Evolutionary conservation across 2,888 invertebrate species (phyloP).

Genomic region (Scaptodrosophila latifasciaeformis): DNA sequence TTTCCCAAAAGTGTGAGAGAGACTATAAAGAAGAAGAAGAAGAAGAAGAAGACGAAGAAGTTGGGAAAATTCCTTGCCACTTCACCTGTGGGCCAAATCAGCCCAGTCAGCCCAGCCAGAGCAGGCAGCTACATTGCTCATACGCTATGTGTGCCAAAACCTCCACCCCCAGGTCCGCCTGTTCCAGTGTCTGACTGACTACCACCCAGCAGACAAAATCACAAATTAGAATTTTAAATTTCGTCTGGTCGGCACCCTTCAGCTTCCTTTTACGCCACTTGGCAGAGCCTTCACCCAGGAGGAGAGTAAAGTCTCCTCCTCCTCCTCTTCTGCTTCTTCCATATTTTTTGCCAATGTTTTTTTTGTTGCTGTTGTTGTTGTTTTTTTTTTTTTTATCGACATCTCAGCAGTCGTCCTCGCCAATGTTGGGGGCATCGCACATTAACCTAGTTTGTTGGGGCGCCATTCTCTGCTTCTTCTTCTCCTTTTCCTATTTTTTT

Average conservation of each 20-base stretch:
- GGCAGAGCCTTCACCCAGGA: not conserved
- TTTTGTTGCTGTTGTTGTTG: conserved; percentile 20
- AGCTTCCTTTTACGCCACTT: conserved; percentile 2
- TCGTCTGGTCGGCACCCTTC: conserved; percentile 1
- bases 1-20: no score
- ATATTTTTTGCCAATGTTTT: no score
- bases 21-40: conserved; percentile 6
- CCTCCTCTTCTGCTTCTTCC: not conserved
- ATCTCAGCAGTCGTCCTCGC: conserved; percentile 8
- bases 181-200: not conserved
- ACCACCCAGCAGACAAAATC: not conserved
- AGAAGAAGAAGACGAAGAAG: not conserved
- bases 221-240: conserved; percentile 66
- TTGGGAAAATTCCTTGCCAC: no score
- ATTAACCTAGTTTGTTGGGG: conserved; percentile 60
- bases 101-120: no score
- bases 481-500: no score
- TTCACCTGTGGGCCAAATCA: no score
- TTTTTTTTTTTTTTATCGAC: conserved; percentile 54
- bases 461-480: conserved; percentile 31
- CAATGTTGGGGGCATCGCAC: conserved; percentile 32
- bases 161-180: conserved; percentile 15
- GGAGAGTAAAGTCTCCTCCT: not conserved
- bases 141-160: conserved; percentile 11
- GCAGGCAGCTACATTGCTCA: conserved; percentile 11